Base-by-base conservation (phyloP, 1,140 invertebrate species). In the Drosophila sp. region DNA sequence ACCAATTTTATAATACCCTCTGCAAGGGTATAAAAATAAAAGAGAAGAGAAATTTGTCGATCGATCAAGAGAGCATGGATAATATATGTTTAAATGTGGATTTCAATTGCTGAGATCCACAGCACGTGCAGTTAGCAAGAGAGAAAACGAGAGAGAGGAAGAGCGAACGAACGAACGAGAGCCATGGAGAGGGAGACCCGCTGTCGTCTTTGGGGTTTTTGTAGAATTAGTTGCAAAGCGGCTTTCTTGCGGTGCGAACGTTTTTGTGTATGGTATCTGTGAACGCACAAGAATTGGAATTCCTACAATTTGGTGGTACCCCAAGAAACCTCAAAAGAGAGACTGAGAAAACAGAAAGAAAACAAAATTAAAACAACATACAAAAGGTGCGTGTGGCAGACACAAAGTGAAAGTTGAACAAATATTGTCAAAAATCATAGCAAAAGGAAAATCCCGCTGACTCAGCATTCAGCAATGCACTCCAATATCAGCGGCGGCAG, bases 161-260 rank as follows among this genome's bases (percentile, higher is more conserved):
- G 33, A 40, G 68, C 65, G 64, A 67, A 55, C 54, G 8, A 63
- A n/a, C 23, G 23, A 50, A 2, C 5, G 17, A 47, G 7, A 50
- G 2, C 10, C 40, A 41, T 11, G 35, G 60, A 40, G 2, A 27
- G 2, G 25, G 47, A 70, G 57, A 58, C 61, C 61, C 66, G 33
- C 56, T 63, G 50, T 38, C 54, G 41, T 47, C 77, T 74, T 72
- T 73, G 62, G 50, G 50, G 25, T 62, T 32, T 58, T 58, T 76
- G 83, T 76, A 86, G 83, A 86, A 86, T 86, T 83, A 86, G 83
- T 86, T 83, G 83, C 66, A 69, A 73, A 89, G 84, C 83, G 83
- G 84, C 83, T 86, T 86, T 87, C 79, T 86, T 79, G 72, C 70
- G 72, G 65, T 58, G 65, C 77, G 65, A 61, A 83, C 67, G 69